phyloP scores from a whole-genome alignment of 1,140 invertebrate species.

The Heliconius hewitsoni region DNA sequence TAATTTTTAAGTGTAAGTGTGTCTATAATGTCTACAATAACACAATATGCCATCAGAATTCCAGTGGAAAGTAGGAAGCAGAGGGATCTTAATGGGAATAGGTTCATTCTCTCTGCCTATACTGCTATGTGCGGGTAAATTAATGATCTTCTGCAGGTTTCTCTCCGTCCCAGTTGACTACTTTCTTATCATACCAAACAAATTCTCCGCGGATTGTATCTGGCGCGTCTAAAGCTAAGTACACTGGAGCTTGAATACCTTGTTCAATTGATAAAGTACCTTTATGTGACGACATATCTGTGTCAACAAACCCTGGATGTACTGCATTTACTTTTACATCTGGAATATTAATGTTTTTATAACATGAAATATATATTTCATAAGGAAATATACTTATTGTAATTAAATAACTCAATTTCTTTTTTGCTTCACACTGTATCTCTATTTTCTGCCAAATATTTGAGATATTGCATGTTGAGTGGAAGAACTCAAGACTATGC shows the following conservation, averaged over 20 bases:
- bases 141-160: conserved; percentile 1
- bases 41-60: too few species aligned
- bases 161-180: conserved; percentile 67
- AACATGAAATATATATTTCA: background rate
- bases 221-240: conserved; percentile 69
- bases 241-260: conserved; percentile 78
- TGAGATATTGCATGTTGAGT: too few species aligned
- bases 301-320: conserved; percentile 87
- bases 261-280: conserved; percentile 84
- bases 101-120: too few species aligned
- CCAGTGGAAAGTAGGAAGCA: too few species aligned
- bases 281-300: conserved; percentile 88
- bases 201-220: conserved; percentile 67
- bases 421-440: too few species aligned
- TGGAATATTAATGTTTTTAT: conserved; percentile 37
- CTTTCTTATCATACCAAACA: conserved; percentile 72
- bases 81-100: too few species aligned
- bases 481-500: too few species aligned
- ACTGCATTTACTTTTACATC: conserved; percentile 87
- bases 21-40: too few species aligned
- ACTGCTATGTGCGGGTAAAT: background rate
- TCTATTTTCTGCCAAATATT: too few species aligned
- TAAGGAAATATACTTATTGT: background rate
- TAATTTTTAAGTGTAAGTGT: too few species aligned
- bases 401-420: too few species aligned